Evolutionary conservation across 2,113 vertebrate genomes (phyloP).

Genomic region (Triplophysa dalaica): DNA sequence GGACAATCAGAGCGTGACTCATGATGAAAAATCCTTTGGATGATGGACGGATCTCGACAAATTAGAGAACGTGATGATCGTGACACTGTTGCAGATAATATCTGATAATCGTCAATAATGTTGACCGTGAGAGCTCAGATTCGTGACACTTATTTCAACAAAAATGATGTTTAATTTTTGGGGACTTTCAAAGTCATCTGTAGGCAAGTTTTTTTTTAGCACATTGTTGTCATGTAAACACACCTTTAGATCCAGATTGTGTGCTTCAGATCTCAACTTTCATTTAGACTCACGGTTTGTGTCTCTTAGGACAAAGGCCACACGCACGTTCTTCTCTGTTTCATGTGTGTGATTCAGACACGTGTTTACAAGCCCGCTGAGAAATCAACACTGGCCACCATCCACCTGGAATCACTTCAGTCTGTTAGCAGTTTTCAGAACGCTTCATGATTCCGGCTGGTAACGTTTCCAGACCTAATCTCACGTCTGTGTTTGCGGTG

Average conservation of each 20-base stretch:
- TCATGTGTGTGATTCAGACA: not conserved
- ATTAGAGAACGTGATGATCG: too few species aligned
- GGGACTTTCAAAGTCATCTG: too few species aligned
- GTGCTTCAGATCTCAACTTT: not conserved
- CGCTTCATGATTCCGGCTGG: constrained; percentile 53
- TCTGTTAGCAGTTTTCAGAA: constrained; percentile 47
- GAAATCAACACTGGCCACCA: constrained; percentile 26
- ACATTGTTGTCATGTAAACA: too few species aligned
- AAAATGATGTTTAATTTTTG: too few species aligned
- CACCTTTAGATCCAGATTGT: not conserved
- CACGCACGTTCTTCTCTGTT: not conserved
- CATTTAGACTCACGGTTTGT: not conserved
- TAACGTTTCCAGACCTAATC: constrained; percentile 56
- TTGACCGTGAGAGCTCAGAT: not conserved
- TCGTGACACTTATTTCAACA: not conserved
- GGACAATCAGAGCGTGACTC: constrained; percentile 10
- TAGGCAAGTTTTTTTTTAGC: too few species aligned
- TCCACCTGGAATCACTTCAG: constrained; percentile 50
- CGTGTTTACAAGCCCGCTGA: not conserved
- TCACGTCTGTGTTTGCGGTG: constrained; percentile 50
- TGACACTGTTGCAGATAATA: not conserved
- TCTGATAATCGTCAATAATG: not conserved
- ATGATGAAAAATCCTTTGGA: too few species aligned
- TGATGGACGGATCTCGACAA: not conserved
- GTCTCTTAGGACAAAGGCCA: not conserved